Conservation (phyloP, 2,113 vertebrate species). For the Bambusicola thoracicus region DNA sequence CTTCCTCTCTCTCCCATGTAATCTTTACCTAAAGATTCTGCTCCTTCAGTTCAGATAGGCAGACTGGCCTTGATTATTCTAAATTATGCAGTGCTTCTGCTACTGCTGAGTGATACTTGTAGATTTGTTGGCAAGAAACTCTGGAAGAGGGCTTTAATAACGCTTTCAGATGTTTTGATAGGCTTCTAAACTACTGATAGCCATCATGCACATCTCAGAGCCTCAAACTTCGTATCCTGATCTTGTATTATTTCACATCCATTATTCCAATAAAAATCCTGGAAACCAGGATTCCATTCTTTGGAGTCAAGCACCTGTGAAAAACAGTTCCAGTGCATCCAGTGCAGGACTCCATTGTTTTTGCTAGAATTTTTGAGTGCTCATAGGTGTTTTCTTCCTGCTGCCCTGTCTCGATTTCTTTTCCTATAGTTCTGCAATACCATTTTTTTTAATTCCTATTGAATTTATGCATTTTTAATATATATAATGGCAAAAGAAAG, state of each 20-base stretch:
- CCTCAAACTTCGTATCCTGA: neutral
- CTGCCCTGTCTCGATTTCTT: neutral
- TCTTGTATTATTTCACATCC: neutral
- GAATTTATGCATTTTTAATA: neutral
- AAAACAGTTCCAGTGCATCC: neutral
- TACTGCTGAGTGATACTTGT: neutral
- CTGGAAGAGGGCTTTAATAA: neutral
- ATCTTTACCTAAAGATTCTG: constrained; percentile 47
- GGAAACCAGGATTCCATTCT: neutral
- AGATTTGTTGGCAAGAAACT: neutral
- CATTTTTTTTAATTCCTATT: neutral
- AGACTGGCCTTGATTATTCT: neutral
- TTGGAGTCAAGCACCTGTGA: neutral
- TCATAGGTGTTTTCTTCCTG: neutral
- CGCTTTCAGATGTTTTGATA: neutral
- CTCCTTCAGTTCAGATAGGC: neutral
- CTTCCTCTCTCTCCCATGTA: neutral
- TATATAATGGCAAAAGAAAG: neutral
- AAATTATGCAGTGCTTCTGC: constrained; percentile 10
- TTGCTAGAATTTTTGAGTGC: neutral
- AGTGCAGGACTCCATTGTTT: neutral
- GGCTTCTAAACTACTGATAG: neutral
- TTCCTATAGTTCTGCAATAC: neutral
- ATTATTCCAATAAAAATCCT: neutral
- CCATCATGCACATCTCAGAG: neutral